Conservation (phyloP, 92 coral and sea anemone species). For the Porites rus region DNA sequence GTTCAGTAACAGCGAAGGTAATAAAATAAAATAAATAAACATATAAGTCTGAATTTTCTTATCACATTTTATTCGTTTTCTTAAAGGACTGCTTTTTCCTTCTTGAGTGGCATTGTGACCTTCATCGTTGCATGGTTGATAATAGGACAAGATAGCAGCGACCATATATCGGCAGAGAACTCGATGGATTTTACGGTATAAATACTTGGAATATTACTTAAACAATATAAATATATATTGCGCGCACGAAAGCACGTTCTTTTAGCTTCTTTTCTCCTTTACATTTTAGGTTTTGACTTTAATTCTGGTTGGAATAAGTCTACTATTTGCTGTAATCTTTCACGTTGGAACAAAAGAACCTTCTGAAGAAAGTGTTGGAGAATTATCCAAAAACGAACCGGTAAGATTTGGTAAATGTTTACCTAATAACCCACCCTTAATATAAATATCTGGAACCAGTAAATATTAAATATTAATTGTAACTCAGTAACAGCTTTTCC, state of each 20-base stretch:
- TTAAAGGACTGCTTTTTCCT: constrained; percentile 17
- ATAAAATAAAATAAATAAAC: too few species aligned
- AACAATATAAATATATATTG: too few species aligned
- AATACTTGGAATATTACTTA: background rate
- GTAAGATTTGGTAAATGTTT: background rate
- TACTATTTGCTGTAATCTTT: background rate
- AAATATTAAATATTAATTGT: too few species aligned
- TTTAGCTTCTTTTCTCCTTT: background rate
- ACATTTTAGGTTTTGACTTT: background rate
- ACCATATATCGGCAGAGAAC: constrained; percentile 4
- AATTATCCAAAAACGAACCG: background rate
- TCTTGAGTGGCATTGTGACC: background rate
- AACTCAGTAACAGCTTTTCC: too few species aligned
- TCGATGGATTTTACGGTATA: constrained; percentile 20
- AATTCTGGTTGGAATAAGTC: constrained; percentile 1
- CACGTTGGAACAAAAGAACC: constrained; percentile 28
- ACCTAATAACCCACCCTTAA: too few species aligned
- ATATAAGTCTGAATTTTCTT: background rate
- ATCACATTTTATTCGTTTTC: background rate
- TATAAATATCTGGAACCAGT: too few species aligned
- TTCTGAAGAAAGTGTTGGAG: background rate
- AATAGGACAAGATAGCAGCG: background rate
- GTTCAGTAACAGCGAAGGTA: too few species aligned
- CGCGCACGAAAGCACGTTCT: background rate
- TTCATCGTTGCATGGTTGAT: constrained; percentile 9